Percentiles rank a stretch among this genome's conserved stretches.
These are phyloP conservation scores for Paradisaea rubra DNA, from an alignment of 2,113 vertebrate genomes.

Conservation along the genomic window DNA sequence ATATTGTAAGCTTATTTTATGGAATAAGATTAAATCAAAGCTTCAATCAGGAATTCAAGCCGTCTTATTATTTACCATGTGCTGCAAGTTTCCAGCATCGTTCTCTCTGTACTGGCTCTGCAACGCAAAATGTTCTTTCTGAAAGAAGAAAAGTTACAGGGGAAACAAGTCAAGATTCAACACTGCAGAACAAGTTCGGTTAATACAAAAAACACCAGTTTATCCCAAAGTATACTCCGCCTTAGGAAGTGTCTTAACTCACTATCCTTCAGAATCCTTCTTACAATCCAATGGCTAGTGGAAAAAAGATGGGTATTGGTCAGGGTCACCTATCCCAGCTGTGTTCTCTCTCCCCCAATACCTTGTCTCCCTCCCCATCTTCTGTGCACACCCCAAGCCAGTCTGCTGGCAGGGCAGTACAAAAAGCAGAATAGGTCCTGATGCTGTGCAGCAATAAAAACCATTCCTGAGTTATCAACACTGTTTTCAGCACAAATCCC, in stretches of 20 bases:
- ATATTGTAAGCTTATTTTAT: neutral
- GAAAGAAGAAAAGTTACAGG: conserved; percentile 18
- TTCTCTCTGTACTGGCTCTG: conserved; percentile 58
- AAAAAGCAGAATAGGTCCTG: neutral
- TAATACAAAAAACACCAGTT: neutral
- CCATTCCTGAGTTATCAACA: neutral
- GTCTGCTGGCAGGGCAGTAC: neutral
- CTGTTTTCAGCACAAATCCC: neutral
- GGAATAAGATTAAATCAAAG: neutral
- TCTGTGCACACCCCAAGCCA: neutral
- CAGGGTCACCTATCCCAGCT: neutral
- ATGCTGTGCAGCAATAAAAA: neutral
- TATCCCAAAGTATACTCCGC: neutral
- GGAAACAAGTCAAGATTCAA: neutral
- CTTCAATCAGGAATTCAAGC: neutral
- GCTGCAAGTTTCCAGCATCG: conserved; percentile 33
- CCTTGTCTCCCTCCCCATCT: neutral
- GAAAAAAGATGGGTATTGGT: neutral
- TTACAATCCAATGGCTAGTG: neutral
- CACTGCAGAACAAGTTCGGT: neutral
- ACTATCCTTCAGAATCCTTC: neutral
- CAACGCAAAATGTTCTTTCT: conserved; percentile 64
- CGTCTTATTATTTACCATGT: conserved; percentile 53
- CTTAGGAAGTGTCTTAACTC: neutral
- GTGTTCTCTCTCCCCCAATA: neutral